Conservation (phyloP, 2,888 invertebrate species). For the Ectropis crepuscularia region DNA sequence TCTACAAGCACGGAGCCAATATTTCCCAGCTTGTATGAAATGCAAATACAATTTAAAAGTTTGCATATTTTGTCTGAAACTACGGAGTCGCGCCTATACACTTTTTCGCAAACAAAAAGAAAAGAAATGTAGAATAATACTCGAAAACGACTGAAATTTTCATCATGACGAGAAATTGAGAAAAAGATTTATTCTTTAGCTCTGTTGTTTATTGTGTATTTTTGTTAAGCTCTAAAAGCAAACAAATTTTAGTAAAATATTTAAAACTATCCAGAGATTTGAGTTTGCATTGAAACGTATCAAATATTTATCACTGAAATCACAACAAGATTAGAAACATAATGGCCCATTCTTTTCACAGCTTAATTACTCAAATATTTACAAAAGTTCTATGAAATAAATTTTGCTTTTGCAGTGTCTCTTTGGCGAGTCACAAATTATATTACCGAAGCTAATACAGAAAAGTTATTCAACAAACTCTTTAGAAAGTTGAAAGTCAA, state of each 20-base stretch:
- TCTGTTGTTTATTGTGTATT: background rate
- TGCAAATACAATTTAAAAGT: constrained; percentile 84
- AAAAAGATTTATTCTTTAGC: background rate
- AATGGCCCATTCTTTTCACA: constrained; percentile 14
- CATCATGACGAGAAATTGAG: background rate
- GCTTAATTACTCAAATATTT: constrained; percentile 36
- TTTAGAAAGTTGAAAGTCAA: constrained; percentile 71
- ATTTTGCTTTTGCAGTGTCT: constrained; percentile 50
- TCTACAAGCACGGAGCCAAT: constrained; percentile 70
- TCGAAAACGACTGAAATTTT: constrained; percentile 3
- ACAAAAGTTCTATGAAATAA: constrained; percentile 40
- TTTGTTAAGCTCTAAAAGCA: background rate
- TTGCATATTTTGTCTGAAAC: constrained; percentile 78
- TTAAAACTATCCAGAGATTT: background rate
- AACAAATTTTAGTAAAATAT: constrained; percentile 2
- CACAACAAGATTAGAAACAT: background rate
- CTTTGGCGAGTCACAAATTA: constrained; percentile 60
- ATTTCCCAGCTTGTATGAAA: constrained; percentile 77
- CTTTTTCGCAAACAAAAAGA: constrained; percentile 41
- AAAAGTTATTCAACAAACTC: constrained; percentile 73
- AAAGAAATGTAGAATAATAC: constrained; percentile 31
- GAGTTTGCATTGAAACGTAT: background rate
- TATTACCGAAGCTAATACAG: constrained; percentile 67
- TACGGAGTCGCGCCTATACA: constrained; percentile 71
- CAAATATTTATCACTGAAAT: constrained; percentile 6